Evolutionary conservation across 2,113 vertebrate genomes (phyloP).

Genomic region (Ictidomys tridecemlineatus): DNA sequence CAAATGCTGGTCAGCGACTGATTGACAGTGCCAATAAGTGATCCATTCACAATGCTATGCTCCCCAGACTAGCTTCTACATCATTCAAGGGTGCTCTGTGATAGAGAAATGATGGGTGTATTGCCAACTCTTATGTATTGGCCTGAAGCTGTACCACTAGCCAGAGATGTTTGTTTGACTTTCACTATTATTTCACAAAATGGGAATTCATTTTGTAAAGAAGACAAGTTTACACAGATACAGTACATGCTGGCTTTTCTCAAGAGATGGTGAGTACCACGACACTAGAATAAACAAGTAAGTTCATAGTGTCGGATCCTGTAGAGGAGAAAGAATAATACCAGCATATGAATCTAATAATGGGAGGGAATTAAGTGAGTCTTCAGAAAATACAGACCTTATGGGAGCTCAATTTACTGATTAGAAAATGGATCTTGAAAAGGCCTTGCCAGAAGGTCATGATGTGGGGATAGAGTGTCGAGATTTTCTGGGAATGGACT

Average conservation of each 20-base stretch:
- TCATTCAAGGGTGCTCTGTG: background rate
- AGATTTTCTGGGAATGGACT: slow-evolving; percentile 27
- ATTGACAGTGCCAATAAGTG: background rate
- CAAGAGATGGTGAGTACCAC: background rate
- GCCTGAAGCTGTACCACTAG: background rate
- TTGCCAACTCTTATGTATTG: background rate
- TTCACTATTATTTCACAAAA: slow-evolving; percentile 14
- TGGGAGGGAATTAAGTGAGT: background rate
- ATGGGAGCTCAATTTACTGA: background rate
- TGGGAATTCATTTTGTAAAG: slow-evolving; percentile 7
- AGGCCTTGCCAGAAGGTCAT: background rate
- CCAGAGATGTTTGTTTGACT: slow-evolving; percentile 5
- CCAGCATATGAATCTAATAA: background rate
- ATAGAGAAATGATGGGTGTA: background rate
- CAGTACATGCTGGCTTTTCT: background rate
- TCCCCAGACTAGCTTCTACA: background rate
- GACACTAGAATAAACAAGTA: background rate
- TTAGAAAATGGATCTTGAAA: slow-evolving; percentile 47
- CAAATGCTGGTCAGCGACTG: background rate
- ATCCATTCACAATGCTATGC: background rate
- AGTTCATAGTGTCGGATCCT: background rate
- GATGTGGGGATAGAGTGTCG: too few species aligned
- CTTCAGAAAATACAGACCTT: background rate
- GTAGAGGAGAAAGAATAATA: slow-evolving; percentile 20
- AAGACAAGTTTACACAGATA: background rate